These are phyloP conservation scores for Ariolimax columbianus DNA, from an alignment of 2,888 invertebrate genomes.

Conservation along the genomic window DNA sequence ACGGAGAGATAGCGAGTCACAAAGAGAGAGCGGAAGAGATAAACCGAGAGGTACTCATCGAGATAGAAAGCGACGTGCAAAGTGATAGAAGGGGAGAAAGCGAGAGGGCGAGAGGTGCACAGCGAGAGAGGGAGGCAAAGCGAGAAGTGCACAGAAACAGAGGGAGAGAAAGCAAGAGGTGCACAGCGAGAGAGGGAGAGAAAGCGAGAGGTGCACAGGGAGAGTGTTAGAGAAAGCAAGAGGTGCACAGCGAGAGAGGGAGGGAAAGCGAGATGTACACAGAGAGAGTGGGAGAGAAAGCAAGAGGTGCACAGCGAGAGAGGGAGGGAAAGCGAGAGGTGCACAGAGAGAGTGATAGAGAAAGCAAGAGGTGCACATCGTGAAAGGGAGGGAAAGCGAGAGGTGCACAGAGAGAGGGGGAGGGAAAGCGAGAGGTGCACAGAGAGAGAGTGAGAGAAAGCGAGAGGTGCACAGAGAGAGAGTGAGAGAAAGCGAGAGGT, in stretches of 20 bases:
- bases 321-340: not conserved
- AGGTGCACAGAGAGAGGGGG: not conserved
- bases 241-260: not conserved
- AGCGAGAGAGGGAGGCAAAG: not conserved
- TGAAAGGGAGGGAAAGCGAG: not conserved
- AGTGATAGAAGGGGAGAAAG: not conserved
- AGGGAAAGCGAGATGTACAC: slow-evolving; percentile 10
- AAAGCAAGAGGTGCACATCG: not conserved
- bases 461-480: not conserved
- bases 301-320: not conserved
- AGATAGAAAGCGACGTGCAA: too few species aligned
- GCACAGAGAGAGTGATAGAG: not conserved
- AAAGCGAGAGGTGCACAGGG: not conserved
- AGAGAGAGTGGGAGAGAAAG: slow-evolving; percentile 28
- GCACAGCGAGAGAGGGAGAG: not conserved
- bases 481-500: not conserved
- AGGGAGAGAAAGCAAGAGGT: not conserved
- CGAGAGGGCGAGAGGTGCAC: not conserved
- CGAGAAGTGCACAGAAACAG: slow-evolving; percentile 29
- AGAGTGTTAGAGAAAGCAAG: not conserved
- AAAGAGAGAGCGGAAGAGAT: not conserved
- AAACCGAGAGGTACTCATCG: too few species aligned
- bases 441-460: not conserved
- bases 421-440: not conserved
- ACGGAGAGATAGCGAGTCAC: not conserved